A percentile compares a stretch with the other conserved stretches of the same genome.
These are phyloP conservation scores for Melanotaenia duboulayi DNA, from an alignment of 2,113 vertebrate species.

Conservation along the genomic window DNA sequence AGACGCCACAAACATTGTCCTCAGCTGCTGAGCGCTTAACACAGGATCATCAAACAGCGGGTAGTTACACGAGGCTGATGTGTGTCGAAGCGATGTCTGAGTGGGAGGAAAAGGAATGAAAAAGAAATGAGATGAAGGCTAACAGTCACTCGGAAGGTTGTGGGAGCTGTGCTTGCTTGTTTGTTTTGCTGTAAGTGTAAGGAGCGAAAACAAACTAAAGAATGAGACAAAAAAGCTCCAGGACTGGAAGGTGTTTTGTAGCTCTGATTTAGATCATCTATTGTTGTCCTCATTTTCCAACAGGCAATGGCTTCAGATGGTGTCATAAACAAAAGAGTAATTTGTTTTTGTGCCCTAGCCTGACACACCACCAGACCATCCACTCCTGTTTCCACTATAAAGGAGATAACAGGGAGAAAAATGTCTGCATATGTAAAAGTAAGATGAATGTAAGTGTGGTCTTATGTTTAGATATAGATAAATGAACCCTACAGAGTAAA, in stretches of 20 bases:
- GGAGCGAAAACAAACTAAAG: conserved; percentile 33
- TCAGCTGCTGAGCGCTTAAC: conserved; percentile 49
- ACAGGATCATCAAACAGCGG: conserved; percentile 60
- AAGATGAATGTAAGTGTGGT: background rate
- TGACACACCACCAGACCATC: conserved; percentile 30
- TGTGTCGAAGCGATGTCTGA: conserved; percentile 62
- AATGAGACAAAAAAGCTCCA: conserved; percentile 49
- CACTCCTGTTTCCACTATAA: background rate
- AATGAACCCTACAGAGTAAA: too few species aligned
- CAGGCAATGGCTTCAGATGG: conserved; percentile 24
- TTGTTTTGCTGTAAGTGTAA: conserved; percentile 56
- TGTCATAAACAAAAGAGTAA: conserved; percentile 30
- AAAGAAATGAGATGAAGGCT: conserved; percentile 57
- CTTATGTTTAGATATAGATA: too few species aligned
- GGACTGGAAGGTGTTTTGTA: conserved; percentile 25
- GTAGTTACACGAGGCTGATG: conserved; percentile 56
- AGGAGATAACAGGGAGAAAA: conserved; percentile 15
- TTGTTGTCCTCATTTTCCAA: conserved; percentile 25
- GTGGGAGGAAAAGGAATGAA: conserved; percentile 71
- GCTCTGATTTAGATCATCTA: conserved; percentile 48
- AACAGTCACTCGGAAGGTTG: conserved; percentile 60
- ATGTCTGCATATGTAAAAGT: background rate
- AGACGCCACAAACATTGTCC: conserved; percentile 48
- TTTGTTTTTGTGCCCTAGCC: conserved; percentile 8
- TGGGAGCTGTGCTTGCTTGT: conserved; percentile 60